These are phyloP conservation scores for Ostrea edulis DNA, from an alignment of 1,140 invertebrate genomes.

Conservation along the genomic window DNA sequence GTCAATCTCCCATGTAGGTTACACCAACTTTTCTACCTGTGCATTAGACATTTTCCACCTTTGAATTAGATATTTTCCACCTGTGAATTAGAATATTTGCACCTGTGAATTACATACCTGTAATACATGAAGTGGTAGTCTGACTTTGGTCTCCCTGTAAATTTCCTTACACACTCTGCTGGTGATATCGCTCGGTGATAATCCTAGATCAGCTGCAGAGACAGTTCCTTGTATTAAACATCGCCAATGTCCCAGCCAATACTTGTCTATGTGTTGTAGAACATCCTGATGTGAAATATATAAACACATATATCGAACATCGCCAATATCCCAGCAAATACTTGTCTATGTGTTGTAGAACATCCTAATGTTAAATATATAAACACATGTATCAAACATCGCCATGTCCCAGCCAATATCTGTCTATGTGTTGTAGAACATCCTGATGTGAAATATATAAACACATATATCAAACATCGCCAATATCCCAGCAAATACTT, in stretches of 20 bases:
- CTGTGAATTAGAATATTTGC: no score
- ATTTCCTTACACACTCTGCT: not conserved
- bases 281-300: not conserved
- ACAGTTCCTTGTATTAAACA: slow-evolving; percentile 36
- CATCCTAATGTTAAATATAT: not conserved
- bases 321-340: slow-evolving; percentile 81
- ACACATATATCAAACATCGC: not conserved
- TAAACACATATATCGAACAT: not conserved
- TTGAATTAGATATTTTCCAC: no score
- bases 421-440: slow-evolving; percentile 82
- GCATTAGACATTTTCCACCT: no score
- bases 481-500: slow-evolving; percentile 82
- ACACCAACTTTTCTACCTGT: no score
- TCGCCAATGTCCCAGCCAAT: slow-evolving; percentile 81
- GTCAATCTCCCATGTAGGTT: no score
- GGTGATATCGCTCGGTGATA: slow-evolving; percentile 68
- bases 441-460: not conserved
- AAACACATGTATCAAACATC: slow-evolving; percentile 8
- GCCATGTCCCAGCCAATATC: slow-evolving; percentile 81
- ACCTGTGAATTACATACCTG: not conserved
- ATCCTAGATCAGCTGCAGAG: not conserved
- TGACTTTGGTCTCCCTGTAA: not conserved
- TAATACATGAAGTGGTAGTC: not conserved
- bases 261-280: slow-evolving; percentile 82
- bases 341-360: slow-evolving; percentile 82